Conservation (phyloP, 2,797 vertebrate species). For the Mus spretus region DNA sequence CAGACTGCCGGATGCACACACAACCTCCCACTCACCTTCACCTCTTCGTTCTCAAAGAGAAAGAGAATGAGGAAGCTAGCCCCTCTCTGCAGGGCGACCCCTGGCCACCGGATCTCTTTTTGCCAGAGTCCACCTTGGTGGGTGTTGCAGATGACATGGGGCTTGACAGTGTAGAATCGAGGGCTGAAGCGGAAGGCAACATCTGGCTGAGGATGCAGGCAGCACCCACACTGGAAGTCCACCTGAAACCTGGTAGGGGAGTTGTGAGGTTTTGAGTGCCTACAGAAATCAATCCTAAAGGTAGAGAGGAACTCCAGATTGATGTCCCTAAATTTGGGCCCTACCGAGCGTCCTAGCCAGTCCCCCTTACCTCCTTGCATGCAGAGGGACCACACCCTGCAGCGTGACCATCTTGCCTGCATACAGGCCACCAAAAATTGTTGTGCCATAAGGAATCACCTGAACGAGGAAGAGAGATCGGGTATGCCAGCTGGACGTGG, state of each 20-base stretch:
- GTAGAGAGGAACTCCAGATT: neutral
- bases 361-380: conserved; percentile 82
- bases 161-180: conserved; percentile 83
- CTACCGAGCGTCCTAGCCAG: neutral
- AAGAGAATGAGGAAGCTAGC: conserved; percentile 83
- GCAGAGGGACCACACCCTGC: conserved; percentile 92
- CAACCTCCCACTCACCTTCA: conserved; percentile 75
- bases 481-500: accelerated
- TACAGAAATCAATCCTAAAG: neutral
- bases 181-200: conserved; percentile 86
- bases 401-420: conserved; percentile 89
- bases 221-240: conserved; percentile 87
- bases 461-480: conserved; percentile 47
- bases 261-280: no score
- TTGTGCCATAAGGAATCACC: conserved; percentile 84
- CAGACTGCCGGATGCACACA: accelerated
- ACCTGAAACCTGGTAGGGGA: conserved; percentile 83
- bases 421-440: conserved; percentile 84
- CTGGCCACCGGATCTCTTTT: conserved; percentile 76
- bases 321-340: neutral
- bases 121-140: conserved; percentile 77
- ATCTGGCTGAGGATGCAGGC: conserved; percentile 81
- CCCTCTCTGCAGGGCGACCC: conserved; percentile 73
- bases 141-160: conserved; percentile 83
- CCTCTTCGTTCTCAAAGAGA: conserved; percentile 81